These are phyloP conservation scores for Caenorhabditis inopinata DNA, from an alignment of 1,140 invertebrate genomes.

Conservation along the genomic window DNA sequence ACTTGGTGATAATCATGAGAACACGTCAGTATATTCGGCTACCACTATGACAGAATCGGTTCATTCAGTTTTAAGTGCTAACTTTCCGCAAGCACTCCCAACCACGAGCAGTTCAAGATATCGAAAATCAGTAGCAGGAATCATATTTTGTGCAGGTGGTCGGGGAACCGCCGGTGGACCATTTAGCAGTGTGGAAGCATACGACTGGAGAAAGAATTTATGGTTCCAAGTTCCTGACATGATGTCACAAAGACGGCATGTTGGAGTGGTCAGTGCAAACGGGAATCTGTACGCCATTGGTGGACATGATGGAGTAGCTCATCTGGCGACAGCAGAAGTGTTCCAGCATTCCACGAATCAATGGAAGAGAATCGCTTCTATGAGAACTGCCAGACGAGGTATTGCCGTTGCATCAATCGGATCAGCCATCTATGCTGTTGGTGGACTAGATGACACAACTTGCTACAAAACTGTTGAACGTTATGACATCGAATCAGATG, in stretches of 20 bases:
- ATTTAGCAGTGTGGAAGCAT: conserved; percentile 77
- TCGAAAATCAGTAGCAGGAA: conserved; percentile 43
- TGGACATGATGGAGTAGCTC: conserved; percentile 85
- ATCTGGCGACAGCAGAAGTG: conserved; percentile 77
- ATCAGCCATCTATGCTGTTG: conserved; percentile 87
- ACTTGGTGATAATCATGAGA: neutral
- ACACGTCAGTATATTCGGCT: neutral
- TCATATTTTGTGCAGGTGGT: conserved; percentile 58
- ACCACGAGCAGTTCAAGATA: neutral
- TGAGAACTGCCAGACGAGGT: conserved; percentile 86
- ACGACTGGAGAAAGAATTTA: conserved; percentile 90
- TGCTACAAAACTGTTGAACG: conserved; percentile 58
- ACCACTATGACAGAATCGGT: neutral
- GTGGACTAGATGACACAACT: conserved; percentile 89
- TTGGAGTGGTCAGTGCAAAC: conserved; percentile 96
- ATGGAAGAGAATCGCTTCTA: conserved; percentile 92
- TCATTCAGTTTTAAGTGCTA: neutral
- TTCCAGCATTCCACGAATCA: conserved; percentile 94
- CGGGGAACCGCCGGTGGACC: conserved; percentile 54
- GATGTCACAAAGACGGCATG: conserved; percentile 91
- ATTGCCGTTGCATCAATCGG: conserved; percentile 87
- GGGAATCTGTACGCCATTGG: conserved; percentile 95
- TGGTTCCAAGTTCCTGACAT: conserved; percentile 98
- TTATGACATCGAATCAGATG: conserved; percentile 53
- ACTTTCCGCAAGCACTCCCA: neutral